These are phyloP conservation scores for Pelecanus crispus DNA, from an alignment of 2,113 vertebrate genomes.

Conservation along the genomic window DNA sequence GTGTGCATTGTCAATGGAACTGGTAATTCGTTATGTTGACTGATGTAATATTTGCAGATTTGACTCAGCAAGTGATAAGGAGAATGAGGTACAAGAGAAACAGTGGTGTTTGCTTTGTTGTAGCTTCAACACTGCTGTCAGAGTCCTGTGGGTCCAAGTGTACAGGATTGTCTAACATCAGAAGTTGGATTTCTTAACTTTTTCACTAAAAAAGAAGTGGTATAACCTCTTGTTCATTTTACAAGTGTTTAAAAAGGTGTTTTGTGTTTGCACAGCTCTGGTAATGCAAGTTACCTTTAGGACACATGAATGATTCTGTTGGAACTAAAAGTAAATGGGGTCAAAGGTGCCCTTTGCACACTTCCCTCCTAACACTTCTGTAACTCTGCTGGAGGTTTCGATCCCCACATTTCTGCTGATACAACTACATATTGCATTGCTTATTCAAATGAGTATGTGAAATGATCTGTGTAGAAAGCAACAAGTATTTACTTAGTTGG, in stretches of 20 bases:
- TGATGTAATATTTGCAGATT: not conserved
- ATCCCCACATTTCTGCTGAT: not conserved
- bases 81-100: not conserved
- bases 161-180: not conserved
- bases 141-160: not conserved
- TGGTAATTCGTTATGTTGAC: not conserved
- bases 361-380: not conserved
- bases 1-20: not conserved
- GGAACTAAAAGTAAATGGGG: not conserved
- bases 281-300: not conserved
- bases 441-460: not conserved
- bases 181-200: not conserved
- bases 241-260: not conserved
- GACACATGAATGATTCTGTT: not conserved
- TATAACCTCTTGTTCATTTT: not conserved
- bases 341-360: not conserved
- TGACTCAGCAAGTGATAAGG: not conserved
- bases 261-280: not conserved
- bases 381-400: not conserved
- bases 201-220: not conserved
- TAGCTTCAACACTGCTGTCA: not conserved
- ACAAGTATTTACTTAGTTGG: not conserved
- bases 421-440: not conserved
- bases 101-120: not conserved
- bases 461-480: not conserved